Percentiles rank a stretch among this genome's conserved stretches.
Evolutionary conservation across 2,888 invertebrate genomes (phyloP).

Genomic region (Agapetus fuscipes): DNA sequence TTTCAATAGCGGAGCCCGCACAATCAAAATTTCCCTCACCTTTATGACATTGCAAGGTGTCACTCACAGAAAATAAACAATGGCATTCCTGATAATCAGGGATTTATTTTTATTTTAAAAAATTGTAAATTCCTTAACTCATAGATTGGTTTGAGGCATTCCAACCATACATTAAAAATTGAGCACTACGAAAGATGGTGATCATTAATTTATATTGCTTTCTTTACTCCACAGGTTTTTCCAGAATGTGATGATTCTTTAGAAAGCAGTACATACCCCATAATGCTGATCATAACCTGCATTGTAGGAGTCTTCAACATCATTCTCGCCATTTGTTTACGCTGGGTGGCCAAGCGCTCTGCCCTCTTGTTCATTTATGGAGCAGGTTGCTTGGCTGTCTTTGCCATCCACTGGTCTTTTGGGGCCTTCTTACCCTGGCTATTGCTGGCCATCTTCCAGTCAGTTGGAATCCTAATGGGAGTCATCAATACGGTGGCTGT

Average conservation of each 20-base stretch:
- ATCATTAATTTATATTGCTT: no score
- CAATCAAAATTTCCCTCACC: no score
- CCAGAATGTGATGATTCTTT: conserved; percentile 38
- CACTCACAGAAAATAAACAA: no score
- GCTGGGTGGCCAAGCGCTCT: conserved; percentile 28
- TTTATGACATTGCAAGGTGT: no score
- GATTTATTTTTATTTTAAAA: no score
- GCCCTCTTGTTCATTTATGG: conserved; percentile 30
- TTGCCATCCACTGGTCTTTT: conserved; percentile 33
- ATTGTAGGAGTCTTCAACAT: conserved; percentile 35
- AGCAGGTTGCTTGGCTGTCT: conserved; percentile 28
- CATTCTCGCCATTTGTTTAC: conserved; percentile 37
- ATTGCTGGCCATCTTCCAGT: conserved; percentile 39
- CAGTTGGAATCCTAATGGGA: conserved; percentile 39
- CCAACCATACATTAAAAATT: no score
- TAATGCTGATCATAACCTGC: conserved; percentile 39
- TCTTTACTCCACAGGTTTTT: no score
- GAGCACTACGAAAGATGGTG: no score
- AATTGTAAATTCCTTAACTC: no score
- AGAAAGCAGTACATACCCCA: conserved; percentile 36
- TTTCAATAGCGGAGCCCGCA: no score
- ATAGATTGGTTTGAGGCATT: no score
- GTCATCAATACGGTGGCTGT: conserved; percentile 41
- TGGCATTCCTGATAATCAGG: no score
- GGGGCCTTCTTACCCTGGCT: conserved; percentile 37